Evolutionary conservation across 2,113 vertebrate genomes (phyloP), one percentile per base, ranked within the genome.

Genomic region (Tetrao urogallus): DNA sequence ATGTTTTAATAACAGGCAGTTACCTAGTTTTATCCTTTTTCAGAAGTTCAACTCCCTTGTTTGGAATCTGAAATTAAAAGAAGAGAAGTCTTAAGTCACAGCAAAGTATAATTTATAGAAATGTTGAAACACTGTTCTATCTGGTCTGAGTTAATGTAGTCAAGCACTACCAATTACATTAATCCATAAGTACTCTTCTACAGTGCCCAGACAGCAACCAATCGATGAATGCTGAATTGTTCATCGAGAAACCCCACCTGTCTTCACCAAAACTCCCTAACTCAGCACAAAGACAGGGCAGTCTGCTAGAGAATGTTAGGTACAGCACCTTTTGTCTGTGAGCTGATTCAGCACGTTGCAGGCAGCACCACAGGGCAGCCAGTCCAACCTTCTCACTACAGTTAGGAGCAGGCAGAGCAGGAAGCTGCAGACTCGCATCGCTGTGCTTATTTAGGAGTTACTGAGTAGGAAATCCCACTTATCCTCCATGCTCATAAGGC

Each of bases 11-110:
- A 80, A 47, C 25, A 90, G n/a, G 14, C 88, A 85, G 88, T 98
- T 98, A 98, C 98, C 98, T 97, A n/a, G 96, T 96, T 96, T 98
- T 98, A 92, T 98, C 98, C 96, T 98, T 98, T 87, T 98, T 98
- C 90, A 98, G 88, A 81, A 98, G 90, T 75, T 98, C 98, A 93
- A 98, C 97, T 88, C 98, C 97, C 97, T 98, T 98, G 96, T 98
- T 98, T 40, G 98, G 98, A 95, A 98, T 98, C 98, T 98, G 90
- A 64, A 82, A 94, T 11, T 92, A 89, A 96, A 38, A 25, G 24
- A 2, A 2, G 3, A 58, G 42, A 7, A 54, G 25, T 5, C 17
- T 3, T 93, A 86, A 94, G 52, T 80, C 21, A 43, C 42, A 60
- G 32, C 24, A 57, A 9, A 45, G 4, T 22, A 15, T 64, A 50